Base-by-base conservation (phyloP, 1,140 invertebrate genomes). In the Piezodorus guildinii region DNA sequence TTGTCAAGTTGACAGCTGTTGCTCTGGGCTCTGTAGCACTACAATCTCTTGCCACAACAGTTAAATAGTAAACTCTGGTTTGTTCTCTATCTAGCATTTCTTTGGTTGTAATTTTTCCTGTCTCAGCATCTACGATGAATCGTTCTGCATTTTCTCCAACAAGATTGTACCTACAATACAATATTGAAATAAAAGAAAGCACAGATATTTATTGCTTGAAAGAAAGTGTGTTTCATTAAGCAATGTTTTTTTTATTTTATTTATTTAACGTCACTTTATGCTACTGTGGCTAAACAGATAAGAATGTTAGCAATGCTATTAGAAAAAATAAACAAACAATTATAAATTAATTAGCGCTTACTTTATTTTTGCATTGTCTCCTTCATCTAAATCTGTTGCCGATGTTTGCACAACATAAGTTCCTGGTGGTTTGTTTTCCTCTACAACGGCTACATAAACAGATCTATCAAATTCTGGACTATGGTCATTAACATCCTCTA, bases 401-500 rank as follows among this genome's bases (percentile, higher is more conserved):
- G 78, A 74, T 6, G 88, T 85, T 68, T 80, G 80, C 3, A 88
- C 74, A 12, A 94, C 84, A 68, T 82, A 79, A 0, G 87, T 85
- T 25, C 85, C 88, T 12, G 80, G 70, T 0, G 84, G 80, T 43
- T 83, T 76, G 73, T 94, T 92, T 77, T 95, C 92, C 56, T 79
- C 78, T 0, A 94, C 82, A 25, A 73, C 80, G 0, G 86, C 84
- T 69, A 80, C 80, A 73, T 93, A 94, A 25, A 85, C 84, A 70
- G 87, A 83, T 63, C 87, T 78, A 68, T 84, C 84, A 70, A 91
- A 91, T 68, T 87, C 83, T 0, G 94, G 94, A 69, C 82, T 85
- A 73, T 96, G 91, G 74, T 97, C 94, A 74, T 97, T 97, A 34
- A 93, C 85, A 73, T 97, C 94, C 74, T 92, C 84, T 6, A 98